phyloP scores from a whole-genome alignment of 2,113 vertebrate species.

The Clarias gariepinus region DNA sequence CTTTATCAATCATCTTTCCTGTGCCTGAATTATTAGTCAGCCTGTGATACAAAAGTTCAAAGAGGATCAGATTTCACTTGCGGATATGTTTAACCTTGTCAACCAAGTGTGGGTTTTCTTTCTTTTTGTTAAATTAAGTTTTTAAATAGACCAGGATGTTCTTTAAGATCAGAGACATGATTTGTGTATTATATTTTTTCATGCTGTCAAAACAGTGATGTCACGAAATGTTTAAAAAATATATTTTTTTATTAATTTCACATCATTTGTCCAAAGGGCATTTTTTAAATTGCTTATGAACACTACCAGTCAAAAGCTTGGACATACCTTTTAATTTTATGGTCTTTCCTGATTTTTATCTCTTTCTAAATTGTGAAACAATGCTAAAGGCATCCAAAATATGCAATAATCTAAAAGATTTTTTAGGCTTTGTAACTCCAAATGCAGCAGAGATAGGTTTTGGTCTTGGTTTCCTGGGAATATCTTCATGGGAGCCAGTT shows the following conservation, averaged over 20 bases:
- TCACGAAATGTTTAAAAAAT: background rate
- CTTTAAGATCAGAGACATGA: background rate
- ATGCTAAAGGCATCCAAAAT: too few species aligned
- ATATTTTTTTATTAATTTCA: background rate
- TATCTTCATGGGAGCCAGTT: too few species aligned
- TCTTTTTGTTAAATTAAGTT: background rate
- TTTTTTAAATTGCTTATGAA: background rate
- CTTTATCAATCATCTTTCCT: constrained; percentile 63
- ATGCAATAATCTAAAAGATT: too few species aligned
- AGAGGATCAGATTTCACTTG: constrained; percentile 10
- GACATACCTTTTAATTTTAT: too few species aligned
- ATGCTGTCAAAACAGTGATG: background rate
- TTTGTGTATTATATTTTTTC: background rate
- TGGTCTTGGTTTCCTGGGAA: too few species aligned
- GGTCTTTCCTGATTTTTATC: too few species aligned
- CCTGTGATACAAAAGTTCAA: background rate
- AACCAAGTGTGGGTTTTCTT: background rate
- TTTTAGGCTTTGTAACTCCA: too few species aligned
- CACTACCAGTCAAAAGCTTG: too few species aligned
- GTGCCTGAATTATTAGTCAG: constrained; percentile 52
- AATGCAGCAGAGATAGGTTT: too few species aligned
- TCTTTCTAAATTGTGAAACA: too few species aligned
- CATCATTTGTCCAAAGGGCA: background rate
- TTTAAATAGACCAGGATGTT: background rate
- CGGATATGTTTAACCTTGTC: constrained; percentile 6